Evolutionary conservation across 2,113 vertebrate genomes (phyloP).

Genomic region (Dicerorhinus sumatrensis): DNA sequence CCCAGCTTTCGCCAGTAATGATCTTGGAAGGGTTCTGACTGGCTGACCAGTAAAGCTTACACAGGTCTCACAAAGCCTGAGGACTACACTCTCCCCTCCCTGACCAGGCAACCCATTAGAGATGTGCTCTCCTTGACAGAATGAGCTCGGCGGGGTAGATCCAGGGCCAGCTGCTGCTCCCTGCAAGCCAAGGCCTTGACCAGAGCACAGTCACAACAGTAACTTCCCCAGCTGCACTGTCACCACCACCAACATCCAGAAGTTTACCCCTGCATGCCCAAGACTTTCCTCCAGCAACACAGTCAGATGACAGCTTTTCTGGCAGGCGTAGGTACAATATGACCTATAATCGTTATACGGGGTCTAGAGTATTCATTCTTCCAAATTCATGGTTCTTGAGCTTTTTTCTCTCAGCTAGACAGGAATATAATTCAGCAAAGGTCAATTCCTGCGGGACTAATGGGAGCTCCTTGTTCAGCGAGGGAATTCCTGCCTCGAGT

Average conservation of each 20-base stretch:
- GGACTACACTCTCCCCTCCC: not conserved
- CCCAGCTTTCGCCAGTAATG: not conserved
- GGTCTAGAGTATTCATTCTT: not conserved
- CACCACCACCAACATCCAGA: not conserved
- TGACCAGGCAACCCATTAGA: not conserved
- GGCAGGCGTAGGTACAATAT: not conserved
- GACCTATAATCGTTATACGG: not conserved
- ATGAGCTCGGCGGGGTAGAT: too few relatives aligned
- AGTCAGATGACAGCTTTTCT: not conserved
- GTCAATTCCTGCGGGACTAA: not conserved
- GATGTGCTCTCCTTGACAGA: not conserved
- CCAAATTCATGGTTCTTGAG: not conserved
- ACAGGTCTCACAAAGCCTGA: not conserved
- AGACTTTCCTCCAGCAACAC: not conserved
- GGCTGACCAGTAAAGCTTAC: not conserved
- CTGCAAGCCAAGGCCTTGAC: accelerated
- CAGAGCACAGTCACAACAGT: not conserved
- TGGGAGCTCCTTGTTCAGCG: not conserved
- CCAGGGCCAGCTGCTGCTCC: not conserved
- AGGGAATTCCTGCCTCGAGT: not conserved
- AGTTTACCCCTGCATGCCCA: not conserved
- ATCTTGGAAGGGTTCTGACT: not conserved
- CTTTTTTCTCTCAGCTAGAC: not conserved
- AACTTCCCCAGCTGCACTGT: not conserved
- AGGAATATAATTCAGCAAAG: not conserved